These are phyloP conservation scores for Drosophila leonis DNA, from an alignment of 2,888 invertebrate genomes.

Conservation along the genomic window DNA sequence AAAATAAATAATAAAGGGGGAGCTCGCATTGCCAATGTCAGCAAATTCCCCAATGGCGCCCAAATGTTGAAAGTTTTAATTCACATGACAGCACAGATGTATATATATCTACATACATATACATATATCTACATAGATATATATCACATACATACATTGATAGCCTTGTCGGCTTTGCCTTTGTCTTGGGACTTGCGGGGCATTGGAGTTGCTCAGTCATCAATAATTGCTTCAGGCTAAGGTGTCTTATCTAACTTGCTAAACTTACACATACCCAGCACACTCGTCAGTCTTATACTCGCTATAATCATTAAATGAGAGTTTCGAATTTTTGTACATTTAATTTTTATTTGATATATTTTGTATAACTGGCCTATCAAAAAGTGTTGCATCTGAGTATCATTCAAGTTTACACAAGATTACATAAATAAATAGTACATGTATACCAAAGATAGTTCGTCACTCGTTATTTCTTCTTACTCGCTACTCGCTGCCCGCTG, in stretches of 20 bases:
- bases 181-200: not conserved
- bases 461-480: conserved; percentile 4
- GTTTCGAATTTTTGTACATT: not conserved
- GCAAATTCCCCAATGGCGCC: conserved; percentile 29
- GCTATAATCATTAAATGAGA: too few relatives aligned
- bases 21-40: not conserved
- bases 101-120: not conserved
- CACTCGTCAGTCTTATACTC: not conserved
- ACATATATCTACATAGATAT: not conserved
- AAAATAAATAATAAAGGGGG: conserved; percentile 10
- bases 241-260: not conserved
- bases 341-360: conserved; percentile 4
- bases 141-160: not conserved
- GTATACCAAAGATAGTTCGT: conserved; percentile 6
- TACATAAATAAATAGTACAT: conserved; percentile 10
- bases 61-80: not conserved
- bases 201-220: not conserved
- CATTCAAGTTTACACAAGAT: conserved; percentile 3
- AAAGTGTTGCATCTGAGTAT: conserved; percentile 2
- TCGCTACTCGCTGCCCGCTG: conserved; percentile 9
- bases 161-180: not conserved
- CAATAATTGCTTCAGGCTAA: not conserved
- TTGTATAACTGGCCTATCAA: conserved; percentile 17
- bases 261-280: not conserved
- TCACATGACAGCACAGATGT: not conserved